Evolutionary conservation across 2,888 invertebrate genomes (phyloP), one percentile per base, ranked within the genome.

Genomic region (Carterocephalus palaemon): DNA sequence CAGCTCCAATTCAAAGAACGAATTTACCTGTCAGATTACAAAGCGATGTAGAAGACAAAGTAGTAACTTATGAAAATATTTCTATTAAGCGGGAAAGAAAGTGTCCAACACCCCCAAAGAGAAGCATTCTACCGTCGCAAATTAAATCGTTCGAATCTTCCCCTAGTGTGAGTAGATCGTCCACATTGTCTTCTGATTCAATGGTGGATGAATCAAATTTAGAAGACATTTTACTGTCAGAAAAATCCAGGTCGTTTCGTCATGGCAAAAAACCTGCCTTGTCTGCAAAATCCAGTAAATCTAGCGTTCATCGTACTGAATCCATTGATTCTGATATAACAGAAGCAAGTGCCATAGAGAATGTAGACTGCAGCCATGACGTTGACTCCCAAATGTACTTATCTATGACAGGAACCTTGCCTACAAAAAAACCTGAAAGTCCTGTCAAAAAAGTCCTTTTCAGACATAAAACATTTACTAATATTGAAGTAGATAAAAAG

Each of bases 381-480:
- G 36, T 54, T 17, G 75, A 83, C 45, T 69, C 73, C 10, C 76
- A 75, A 48, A 61, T 81, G 22, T 81, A 81, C 53, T 57, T 80
- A 28, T 71, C 81, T 12, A 84, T 83, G 83, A 74, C 78, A 16
- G 85, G 85, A 9, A 85, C 86, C 2, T 60, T 86, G 40, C 86
- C 86, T 0, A 72, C 64, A 51, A 81, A 78, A 52, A 81, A 80
- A 56, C 47, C 64, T 0, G 62, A 66, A 8, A 62, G 50, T 33
- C 39, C 57, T 9, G 58, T 58, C n/a, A 74, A 72, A 47, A 83
- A 79, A 59, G 77, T 84, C 1, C 65, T 86, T 10, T 86, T 86
- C 58, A 76, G 86, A 42, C 83, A 86, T 57, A 86, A 81, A 72
- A 86, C 86, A 3, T 86, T 86, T 52, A 85, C 86, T 4, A 85